Base-by-base conservation (phyloP, 2,888 invertebrate genomes). In the Eupeodes luniger region DNA sequence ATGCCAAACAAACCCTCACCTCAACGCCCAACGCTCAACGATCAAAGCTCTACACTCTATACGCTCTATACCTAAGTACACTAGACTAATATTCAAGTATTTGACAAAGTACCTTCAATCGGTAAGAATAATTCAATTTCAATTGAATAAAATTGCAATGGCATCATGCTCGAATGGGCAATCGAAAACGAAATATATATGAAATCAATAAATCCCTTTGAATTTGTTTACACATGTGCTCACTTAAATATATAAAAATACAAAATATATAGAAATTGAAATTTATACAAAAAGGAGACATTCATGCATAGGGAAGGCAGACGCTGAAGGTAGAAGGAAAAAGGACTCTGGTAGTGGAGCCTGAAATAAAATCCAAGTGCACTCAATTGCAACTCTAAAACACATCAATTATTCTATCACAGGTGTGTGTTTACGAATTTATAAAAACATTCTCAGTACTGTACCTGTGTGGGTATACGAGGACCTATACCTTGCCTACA, bases 321-420 rank as follows among this genome's bases (percentile, higher is more conserved):
- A 12, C 14, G 59, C 36, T n/a, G 14, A 36, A 59, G 59, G 9
- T 34, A n/a, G 16, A 12, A 57, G 16, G 49, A 34, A 49, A 62
- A 67, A 62, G 74, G 69, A 86, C 79, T 66, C 19, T 64, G 66
- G 66, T 72, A 70, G 75, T 79, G 62, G 62, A 80, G 66, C 61
- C 53, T 66, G 61, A 70, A 70, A 86, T 79, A 69, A 78, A 84
- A 80, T 74, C 53, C 57, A 72, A 84, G 84, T 87, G 87, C 87
- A 80, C 80, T 84, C 80, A 80, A 66, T 77, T 72, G 67, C 61
- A 87, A 77, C 80, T 87, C 83, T 14, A 76, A 84, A 84, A 80
- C 66, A 76, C 76, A 83, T 87, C 87, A 87, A 87, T 87, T 87
- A 87, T 87, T 83, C 87, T 67, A 82, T 87, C 87, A 74, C 87